These are phyloP conservation scores for Copidosoma floridanum DNA, from an alignment of 1,140 invertebrate species.

Conservation along the genomic window DNA sequence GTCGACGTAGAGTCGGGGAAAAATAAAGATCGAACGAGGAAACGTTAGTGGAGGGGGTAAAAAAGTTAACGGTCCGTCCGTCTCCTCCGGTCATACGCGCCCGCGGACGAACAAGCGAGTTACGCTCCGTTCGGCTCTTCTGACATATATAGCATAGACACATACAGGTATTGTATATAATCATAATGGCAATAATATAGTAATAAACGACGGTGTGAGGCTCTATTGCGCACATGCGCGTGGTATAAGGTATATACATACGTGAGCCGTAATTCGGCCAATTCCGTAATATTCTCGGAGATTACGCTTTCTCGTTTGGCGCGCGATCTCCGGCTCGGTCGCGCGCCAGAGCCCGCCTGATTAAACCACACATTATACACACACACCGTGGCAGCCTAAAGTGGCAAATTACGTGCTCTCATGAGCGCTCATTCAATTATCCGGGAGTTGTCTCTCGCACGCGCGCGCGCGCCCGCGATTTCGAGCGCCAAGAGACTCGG, in stretches of 20 bases:
- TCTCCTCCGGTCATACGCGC: background rate
- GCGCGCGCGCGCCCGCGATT: conserved; percentile 1
- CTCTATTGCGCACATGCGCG: background rate
- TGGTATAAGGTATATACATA: too few species aligned
- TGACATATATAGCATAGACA: too few species aligned
- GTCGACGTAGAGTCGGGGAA: background rate
- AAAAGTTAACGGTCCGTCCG: background rate
- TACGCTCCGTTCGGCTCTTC: too few species aligned
- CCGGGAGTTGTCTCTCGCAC: conserved; percentile 7
- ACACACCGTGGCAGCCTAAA: too few species aligned
- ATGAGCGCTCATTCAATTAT: conserved; percentile 18
- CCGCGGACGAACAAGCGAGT: conserved; percentile 4
- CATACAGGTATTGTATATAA: too few species aligned
- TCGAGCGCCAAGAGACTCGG: too few species aligned
- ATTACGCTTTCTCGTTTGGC: conserved; percentile 25
- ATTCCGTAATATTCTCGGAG: conserved; percentile 21
- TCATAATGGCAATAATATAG: too few species aligned
- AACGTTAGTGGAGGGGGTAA: background rate
- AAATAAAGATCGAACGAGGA: background rate
- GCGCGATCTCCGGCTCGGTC: too few species aligned
- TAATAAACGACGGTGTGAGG: background rate
- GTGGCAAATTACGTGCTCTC: conserved; percentile 23
- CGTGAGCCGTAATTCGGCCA: conserved; percentile 1
- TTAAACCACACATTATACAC: conserved; percentile 18
- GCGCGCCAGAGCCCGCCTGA: conserved; percentile 6